Percentiles rank a stretch among this genome's conserved stretches.
phyloP scores from a whole-genome alignment of 2,797 vertebrate genomes.

The Micropoecilia bifurca region DNA sequence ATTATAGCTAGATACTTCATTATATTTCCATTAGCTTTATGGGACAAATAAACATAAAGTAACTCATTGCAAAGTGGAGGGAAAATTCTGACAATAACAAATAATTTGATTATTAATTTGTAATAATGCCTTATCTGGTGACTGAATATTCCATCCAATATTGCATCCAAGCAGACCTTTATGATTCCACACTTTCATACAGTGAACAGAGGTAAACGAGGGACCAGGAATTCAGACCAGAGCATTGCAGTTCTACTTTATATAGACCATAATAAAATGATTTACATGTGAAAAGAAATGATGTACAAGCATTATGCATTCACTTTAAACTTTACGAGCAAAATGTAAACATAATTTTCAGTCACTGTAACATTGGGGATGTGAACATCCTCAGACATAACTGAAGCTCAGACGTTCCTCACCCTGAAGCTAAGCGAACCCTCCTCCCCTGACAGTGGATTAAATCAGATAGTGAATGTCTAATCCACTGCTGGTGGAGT shows the following conservation, averaged over 20 bases:
- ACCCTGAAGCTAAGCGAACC: conserved; percentile 52
- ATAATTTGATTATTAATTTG: neutral
- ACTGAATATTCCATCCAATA: neutral
- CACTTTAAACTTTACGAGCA: neutral
- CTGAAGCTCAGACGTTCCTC: conserved; percentile 42
- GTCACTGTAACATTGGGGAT: neutral
- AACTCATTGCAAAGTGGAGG: neutral
- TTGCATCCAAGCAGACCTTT: neutral
- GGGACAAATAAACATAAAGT: neutral
- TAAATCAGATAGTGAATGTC: conserved; percentile 74
- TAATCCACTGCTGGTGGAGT: conserved; percentile 74
- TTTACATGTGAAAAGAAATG: too few relatives aligned
- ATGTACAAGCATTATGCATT: too few relatives aligned
- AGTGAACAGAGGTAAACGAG: neutral
- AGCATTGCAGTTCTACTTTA: too few relatives aligned
- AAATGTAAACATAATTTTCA: neutral
- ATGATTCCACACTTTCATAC: neutral
- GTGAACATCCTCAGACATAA: conserved; percentile 24
- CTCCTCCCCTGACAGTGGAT: conserved; percentile 61
- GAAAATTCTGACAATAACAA: neutral
- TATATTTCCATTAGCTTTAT: neutral
- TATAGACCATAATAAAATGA: too few relatives aligned
- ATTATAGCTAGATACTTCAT: neutral
- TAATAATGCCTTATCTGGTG: neutral
- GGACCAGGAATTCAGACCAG: too few relatives aligned